Conservation (phyloP, 2,113 vertebrate species). For the Xerus inauris region DNA sequence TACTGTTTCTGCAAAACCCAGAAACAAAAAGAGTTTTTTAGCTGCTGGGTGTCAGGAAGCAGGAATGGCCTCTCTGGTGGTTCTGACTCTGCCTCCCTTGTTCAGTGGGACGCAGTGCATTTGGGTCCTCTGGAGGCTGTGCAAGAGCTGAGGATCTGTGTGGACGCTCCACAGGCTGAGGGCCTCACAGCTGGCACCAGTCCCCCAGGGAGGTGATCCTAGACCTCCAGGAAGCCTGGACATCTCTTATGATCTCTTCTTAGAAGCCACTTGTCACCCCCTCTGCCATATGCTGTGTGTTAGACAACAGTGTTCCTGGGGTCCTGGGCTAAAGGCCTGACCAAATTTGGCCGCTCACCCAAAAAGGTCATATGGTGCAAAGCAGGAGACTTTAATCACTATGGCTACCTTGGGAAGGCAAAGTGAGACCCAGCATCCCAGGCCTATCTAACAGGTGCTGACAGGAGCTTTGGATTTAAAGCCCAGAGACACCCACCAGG, state of each 20-base stretch:
- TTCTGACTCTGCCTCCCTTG: not conserved
- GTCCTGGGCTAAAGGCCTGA: not conserved
- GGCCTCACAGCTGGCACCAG: not conserved
- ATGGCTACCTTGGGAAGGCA: not conserved
- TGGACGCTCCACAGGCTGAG: too few relatives aligned
- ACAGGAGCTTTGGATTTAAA: not conserved
- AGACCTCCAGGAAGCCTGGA: not conserved
- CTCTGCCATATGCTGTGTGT: too few relatives aligned
- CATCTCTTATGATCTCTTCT: not conserved
- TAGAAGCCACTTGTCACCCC: fast-evolving
- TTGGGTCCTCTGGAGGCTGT: not conserved
- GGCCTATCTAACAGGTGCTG: not conserved
- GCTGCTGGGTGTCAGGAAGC: not conserved
- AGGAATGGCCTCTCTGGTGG: not conserved
- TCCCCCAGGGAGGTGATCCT: not conserved
- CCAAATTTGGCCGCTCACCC: too few relatives aligned
- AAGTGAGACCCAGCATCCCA: not conserved
- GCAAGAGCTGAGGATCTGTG: not conserved
- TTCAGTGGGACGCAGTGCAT: not conserved
- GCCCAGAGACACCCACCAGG: too few relatives aligned
- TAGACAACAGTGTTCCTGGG: not conserved
- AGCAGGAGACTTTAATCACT: not conserved
- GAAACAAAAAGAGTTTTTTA: not conserved
- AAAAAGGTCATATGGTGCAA: not conserved
- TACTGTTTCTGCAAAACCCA: not conserved